Base-by-base conservation (phyloP, 2,888 invertebrate genomes). In the Branchinecta sandiegonensis region DNA sequence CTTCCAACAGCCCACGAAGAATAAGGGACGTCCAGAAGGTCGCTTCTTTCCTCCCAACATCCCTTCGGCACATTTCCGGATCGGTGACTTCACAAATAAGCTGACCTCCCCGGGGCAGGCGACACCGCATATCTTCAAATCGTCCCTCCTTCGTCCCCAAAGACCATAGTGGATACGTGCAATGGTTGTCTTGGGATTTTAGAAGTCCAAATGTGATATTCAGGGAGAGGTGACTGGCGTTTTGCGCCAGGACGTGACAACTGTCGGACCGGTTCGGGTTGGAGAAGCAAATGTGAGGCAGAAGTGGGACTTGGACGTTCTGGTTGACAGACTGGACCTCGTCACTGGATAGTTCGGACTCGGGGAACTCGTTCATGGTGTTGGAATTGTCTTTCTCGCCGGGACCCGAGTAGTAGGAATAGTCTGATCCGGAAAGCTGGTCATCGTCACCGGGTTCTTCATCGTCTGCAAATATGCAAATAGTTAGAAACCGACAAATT, bases 41-140 rank as follows among this genome's bases (percentile, higher is more conserved):
- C n/a, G 17, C 56, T 56, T 56, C 56, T 56, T 56, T 8, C n/a
- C 17, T 56, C 9, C 56, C 56, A 56, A 56, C 10, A 14, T 8
- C n/a, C 8, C 17, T n/a, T 8, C n/a, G n/a, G 17, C 56, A 56
- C 56, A 56, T 56, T 14, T 56, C 56, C 9, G 56, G 56, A 56
- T 56, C 56, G n/a, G n/a, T 56, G 56, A 56, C 17, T 14, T 56
- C 56, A 56, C 56, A 56, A 56, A 10, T 56, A n/a, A 56, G 56
- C 8, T 14, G 56, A 14, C 10, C 11, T 17, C 17, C 17, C n/a
- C 8, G 56, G 56, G 56, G 56, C 56, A 56, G 17, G 8, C 56
- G 56, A 56, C 56, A 56, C 8, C n/a, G 17, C n/a, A 17, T 17
- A 17, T 56, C 17, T n/a, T 14, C 56, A 56, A 56, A 56, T n/a